Percentiles rank a stretch among this genome's conserved stretches.
phyloP scores from a whole-genome alignment of 2,888 invertebrate genomes.

The Pimpla rufipes region DNA sequence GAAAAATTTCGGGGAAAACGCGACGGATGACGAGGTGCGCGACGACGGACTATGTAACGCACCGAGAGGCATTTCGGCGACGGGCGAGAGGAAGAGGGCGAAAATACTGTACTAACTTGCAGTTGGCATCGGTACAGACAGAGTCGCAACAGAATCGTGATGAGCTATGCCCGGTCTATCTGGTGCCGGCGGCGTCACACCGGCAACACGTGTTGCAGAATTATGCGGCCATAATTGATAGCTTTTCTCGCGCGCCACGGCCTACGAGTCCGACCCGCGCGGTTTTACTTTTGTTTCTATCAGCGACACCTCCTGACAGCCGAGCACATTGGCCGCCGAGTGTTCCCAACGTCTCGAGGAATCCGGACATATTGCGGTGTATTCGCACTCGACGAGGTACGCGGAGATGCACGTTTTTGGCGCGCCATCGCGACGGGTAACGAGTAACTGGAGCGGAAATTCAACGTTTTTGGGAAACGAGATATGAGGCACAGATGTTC shows the following conservation, averaged over 20 bases:
- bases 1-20: constrained; percentile 6
- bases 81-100: constrained; percentile 34
- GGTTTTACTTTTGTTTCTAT: constrained; percentile 49
- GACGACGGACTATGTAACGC: not conserved
- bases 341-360: constrained; percentile 45
- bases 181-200: constrained; percentile 46
- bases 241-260: constrained; percentile 40
- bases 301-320: constrained; percentile 62
- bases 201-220: constrained; percentile 64
- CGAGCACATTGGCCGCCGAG: constrained; percentile 64
- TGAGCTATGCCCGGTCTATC: constrained; percentile 63
- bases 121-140: constrained; percentile 65
- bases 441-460: not conserved
- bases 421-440: not conserved
- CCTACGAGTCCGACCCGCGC: constrained; percentile 6
- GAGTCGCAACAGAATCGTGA: constrained; percentile 43
- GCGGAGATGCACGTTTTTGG: not conserved
- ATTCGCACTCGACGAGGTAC: constrained; percentile 21
- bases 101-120: constrained; percentile 29
- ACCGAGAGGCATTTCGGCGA: not conserved
- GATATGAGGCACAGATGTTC: not conserved
- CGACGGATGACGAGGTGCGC: constrained; percentile 17
- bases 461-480: not conserved
- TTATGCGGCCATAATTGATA: constrained; percentile 68
- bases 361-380: constrained; percentile 41